Conservation (phyloP, 64 coral and sea anemone genomes). For the Anthopleura sola region DNA sequence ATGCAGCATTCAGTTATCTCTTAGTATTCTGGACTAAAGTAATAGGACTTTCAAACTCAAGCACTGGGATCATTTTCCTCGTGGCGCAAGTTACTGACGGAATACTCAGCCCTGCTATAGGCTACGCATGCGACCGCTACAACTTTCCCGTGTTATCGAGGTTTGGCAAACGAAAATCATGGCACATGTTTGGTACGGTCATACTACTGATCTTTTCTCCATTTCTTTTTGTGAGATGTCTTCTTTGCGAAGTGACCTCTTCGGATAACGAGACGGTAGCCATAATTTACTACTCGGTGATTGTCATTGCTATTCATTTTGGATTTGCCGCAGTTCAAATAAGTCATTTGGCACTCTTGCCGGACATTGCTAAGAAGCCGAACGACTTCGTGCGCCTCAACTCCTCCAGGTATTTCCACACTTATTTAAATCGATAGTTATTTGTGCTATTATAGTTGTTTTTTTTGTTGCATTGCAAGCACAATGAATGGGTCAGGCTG, state of each 20-base stretch:
- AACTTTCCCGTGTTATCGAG: conserved; percentile 28
- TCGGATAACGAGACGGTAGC: conserved; percentile 14
- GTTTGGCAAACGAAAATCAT: conserved; percentile 38
- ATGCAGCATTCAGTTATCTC: conserved; percentile 42
- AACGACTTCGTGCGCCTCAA: conserved; percentile 44
- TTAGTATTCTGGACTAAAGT: conserved; percentile 46
- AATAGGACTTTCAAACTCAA: conserved; percentile 35
- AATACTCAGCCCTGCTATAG: conserved; percentile 26
- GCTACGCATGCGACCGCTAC: conserved; percentile 35
- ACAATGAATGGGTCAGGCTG: no score
- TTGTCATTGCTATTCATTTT: conserved; percentile 23
- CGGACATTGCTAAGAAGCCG: conserved; percentile 43
- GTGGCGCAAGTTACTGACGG: conserved; percentile 45
- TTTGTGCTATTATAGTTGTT: no score
- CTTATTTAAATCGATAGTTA: not conserved
- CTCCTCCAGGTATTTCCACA: conserved; percentile 25
- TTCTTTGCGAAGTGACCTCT: conserved; percentile 21
- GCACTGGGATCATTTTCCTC: conserved; percentile 43
- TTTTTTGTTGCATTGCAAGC: no score
- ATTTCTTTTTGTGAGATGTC: conserved; percentile 49
- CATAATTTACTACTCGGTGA: conserved; percentile 10
- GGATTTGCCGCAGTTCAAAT: conserved; percentile 50
- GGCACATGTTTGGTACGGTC: conserved; percentile 47
- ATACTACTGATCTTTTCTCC: conserved; percentile 24
- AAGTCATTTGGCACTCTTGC: conserved; percentile 39